Conservation (phyloP, 1,140 invertebrate species). For the Neotoxoptera formosana region DNA sequence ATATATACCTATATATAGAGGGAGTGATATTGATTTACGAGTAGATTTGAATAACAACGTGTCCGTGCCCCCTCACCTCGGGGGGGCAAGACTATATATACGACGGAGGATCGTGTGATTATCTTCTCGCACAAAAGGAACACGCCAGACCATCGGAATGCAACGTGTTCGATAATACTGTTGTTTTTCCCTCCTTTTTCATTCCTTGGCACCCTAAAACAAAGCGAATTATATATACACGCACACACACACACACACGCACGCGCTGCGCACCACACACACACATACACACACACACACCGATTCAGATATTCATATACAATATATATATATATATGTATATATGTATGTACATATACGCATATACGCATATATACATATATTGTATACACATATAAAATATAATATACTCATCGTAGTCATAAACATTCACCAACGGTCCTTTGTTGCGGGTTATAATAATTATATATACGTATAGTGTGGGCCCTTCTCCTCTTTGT, state of each 20-base stretch:
- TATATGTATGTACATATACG: neutral
- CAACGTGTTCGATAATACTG: constrained; percentile 21
- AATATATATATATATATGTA: neutral
- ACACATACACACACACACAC: neutral
- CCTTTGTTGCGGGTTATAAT: constrained; percentile 43
- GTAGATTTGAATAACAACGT: constrained; percentile 50
- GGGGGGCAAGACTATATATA: constrained; percentile 37
- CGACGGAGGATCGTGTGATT: constrained; percentile 41
- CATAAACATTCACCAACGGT: constrained; percentile 45
- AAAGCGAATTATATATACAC: constrained; percentile 36
- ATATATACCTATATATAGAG: constrained; percentile 4
- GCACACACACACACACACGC: neutral
- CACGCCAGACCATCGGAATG: constrained; percentile 41
- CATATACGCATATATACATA: neutral
- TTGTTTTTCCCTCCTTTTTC: constrained; percentile 37
- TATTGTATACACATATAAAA: neutral
- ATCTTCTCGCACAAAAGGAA: constrained; percentile 54
- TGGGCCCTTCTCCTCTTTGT: constrained; percentile 32
- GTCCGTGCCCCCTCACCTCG: constrained; percentile 40
- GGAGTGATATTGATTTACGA: constrained; percentile 55
- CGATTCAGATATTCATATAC: neutral
- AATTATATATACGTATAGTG: neutral
- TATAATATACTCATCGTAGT: constrained; percentile 12
- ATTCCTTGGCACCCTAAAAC: constrained; percentile 50
- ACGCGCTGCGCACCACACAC: neutral